These are phyloP conservation scores for Entomobrya proxima DNA, from an alignment of 2,888 invertebrate genomes.

Conservation along the genomic window DNA sequence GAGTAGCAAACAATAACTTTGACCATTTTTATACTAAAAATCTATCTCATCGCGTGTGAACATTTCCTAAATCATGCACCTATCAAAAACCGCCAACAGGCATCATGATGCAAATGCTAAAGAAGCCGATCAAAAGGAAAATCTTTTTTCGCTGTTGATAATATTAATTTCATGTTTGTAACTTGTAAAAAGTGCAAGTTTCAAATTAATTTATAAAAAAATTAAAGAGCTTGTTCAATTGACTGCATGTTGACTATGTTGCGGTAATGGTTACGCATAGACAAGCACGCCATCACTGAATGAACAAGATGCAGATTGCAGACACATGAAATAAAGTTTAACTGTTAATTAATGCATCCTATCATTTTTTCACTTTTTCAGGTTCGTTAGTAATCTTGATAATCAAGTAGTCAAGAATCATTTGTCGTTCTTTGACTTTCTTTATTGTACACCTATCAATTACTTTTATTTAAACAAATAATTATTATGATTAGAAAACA, in stretches of 20 bases:
- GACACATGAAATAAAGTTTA: not conserved
- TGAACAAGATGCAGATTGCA: not conserved
- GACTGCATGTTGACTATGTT: too few relatives aligned
- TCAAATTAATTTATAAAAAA: not conserved
- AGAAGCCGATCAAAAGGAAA: too few relatives aligned
- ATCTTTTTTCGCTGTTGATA: not conserved
- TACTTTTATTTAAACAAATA: slow-evolving; percentile 34
- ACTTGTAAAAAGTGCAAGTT: not conserved
- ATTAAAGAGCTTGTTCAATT: not conserved
- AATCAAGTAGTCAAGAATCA: not conserved
- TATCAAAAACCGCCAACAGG: too few relatives aligned
- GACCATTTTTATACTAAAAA: too few relatives aligned
- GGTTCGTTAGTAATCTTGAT: not conserved
- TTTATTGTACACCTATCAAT: not conserved
- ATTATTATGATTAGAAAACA: slow-evolving; percentile 27
- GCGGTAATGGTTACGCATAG: too few relatives aligned
- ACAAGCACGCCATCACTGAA: not conserved
- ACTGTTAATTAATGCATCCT: not conserved
- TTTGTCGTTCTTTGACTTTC: not conserved
- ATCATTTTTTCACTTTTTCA: not conserved
- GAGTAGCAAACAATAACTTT: too few relatives aligned
- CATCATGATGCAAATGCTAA: too few relatives aligned
- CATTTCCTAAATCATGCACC: too few relatives aligned
- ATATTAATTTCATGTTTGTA: not conserved
- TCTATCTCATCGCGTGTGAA: too few relatives aligned